Evolutionary conservation across 2,888 invertebrate genomes (phyloP).

Genomic region (Lasioglossum leucozonium): DNA sequence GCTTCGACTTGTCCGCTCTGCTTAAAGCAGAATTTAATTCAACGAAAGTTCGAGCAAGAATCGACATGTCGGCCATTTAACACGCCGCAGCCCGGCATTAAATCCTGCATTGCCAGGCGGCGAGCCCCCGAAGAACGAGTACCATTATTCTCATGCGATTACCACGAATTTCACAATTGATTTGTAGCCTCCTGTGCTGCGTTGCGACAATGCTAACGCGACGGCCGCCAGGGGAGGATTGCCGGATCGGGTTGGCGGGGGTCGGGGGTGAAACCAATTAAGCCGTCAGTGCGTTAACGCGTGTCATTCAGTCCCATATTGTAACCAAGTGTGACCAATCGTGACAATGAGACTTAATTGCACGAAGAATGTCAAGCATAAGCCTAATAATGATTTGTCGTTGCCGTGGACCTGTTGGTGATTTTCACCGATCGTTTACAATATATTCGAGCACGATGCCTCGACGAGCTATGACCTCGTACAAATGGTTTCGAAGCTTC

Average conservation of each 20-base stretch:
- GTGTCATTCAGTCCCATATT: conserved; percentile 74
- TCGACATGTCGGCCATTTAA: conserved; percentile 9
- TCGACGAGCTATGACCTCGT: not conserved
- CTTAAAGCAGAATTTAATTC: not conserved
- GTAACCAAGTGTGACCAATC: conserved; percentile 74
- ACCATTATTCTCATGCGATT: conserved; percentile 57
- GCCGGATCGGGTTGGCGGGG: conserved; percentile 11
- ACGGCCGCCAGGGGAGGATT: conserved; percentile 5
- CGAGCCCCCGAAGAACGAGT: conserved; percentile 45
- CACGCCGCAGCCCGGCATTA: conserved; percentile 17
- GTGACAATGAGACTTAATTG: conserved; percentile 73
- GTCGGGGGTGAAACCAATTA: conserved; percentile 68
- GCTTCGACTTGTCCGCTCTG: not conserved
- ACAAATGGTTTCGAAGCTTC: not conserved
- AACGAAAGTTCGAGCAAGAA: conserved; percentile 1
- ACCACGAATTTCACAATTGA: conserved; percentile 68
- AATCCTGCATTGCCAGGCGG: conserved; percentile 25
- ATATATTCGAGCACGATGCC: not conserved
- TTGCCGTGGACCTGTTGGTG: not conserved
- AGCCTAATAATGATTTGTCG: conserved; percentile 57
- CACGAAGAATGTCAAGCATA: conserved; percentile 63
- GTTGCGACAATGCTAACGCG: conserved; percentile 50
- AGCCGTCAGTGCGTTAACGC: conserved; percentile 76
- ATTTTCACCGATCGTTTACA: not conserved
- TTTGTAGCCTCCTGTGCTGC: conserved; percentile 60